phyloP scores from a whole-genome alignment of 2,888 invertebrate species.

The Phragmatobia fuliginosa region DNA sequence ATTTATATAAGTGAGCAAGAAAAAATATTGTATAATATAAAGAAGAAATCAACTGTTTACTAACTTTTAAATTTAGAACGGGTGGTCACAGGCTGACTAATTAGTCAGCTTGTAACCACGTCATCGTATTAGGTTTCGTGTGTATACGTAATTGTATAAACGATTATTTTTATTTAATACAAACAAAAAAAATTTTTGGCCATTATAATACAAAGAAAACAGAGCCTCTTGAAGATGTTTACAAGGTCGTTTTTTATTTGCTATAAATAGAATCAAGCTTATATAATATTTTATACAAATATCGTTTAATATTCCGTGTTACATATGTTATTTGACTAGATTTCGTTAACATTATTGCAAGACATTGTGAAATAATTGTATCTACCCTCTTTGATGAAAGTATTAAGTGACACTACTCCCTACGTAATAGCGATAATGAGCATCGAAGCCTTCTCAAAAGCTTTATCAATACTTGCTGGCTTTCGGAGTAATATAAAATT shows the following conservation, averaged over 20 bases:
- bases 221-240: neutral
- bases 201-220: neutral
- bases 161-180: too few relatives aligned
- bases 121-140: too few relatives aligned
- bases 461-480: constrained; percentile 28
- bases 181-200: too few relatives aligned
- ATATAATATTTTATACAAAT: neutral
- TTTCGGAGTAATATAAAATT: constrained; percentile 31
- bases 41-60: neutral
- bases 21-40: neutral
- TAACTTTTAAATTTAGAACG: too few relatives aligned
- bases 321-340: neutral
- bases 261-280: neutral
- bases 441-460: constrained; percentile 31
- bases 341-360: neutral
- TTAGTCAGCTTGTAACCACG: too few relatives aligned
- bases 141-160: too few relatives aligned
- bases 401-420: constrained; percentile 11
- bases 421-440: constrained; percentile 29
- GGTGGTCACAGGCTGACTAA: too few relatives aligned
- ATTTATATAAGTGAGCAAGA: neutral
- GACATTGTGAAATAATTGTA: neutral
- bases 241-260: neutral
- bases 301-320: neutral
- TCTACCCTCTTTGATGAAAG: neutral